Evolutionary conservation across 2,888 invertebrate species (phyloP), one percentile per base, ranked within the genome.

Genomic region (Sabatieria punctata): DNA sequence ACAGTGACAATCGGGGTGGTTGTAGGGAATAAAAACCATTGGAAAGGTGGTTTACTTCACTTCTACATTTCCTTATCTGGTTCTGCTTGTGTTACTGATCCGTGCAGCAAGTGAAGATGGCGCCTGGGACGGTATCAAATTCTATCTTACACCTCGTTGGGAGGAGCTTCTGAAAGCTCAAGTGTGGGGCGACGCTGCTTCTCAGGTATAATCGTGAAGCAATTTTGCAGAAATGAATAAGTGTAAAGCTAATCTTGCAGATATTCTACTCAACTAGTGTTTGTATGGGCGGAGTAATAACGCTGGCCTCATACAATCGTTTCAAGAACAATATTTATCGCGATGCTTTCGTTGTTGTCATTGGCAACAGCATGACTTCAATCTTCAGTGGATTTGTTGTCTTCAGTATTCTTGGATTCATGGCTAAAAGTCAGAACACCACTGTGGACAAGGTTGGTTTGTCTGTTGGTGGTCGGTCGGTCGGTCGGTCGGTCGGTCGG

Each of bases 151-250:
- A n/a, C 61, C 61, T 6, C 49, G 57, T 13, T 60, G 57, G 58
- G 46, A 52, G 13, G 52, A 54, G 43, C 54, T 61, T 8, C 22
- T 24, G 27, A 26, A 43, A 18, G 40, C 51, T 4, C 24, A 40
- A 2, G 52, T 60, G 8, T 62, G 62, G 62, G 55, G 53, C 21
- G 61, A 60, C 43, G 62, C 62, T 6, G 59, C 60, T 11, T 50
- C 56, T 8, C 61, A 61, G 50, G 55, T 57, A n/a, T n/a, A n/a
- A n/a, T n/a, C n/a, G n/a, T n/a, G n/a, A n/a, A 4, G 6, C 19
- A n/a, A 4, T 21, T 4, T 39, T 39, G 8, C 8, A 30, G 30
- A 30, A 8, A 30, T 30, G 8, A 30, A 30, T 11, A 11, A 30
- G 8, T 11, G 30, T 30, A 30, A 30, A 30, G 30, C 8, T 8